Evolutionary conservation across 2,113 vertebrate species (phyloP).

Genomic region (Glaucomys volans): DNA sequence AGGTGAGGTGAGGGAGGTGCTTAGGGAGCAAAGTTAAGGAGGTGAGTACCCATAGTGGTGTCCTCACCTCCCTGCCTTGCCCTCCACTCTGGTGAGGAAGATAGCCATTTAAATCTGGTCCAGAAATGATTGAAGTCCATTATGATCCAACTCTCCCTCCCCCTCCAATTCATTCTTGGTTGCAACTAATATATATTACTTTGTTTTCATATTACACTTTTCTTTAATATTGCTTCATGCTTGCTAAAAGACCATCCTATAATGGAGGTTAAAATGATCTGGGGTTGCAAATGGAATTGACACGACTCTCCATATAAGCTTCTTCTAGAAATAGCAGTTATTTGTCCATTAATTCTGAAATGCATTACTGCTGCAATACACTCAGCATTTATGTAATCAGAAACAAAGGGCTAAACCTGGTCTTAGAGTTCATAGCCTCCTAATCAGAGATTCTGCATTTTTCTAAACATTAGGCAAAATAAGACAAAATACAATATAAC

Average conservation of each 20-base stretch:
- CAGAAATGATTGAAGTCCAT: background rate
- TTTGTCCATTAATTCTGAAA: constrained; percentile 49
- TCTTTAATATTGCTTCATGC: no score
- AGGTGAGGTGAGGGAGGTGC: no score
- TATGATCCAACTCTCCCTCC: background rate
- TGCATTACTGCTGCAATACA: background rate
- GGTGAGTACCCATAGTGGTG: background rate
- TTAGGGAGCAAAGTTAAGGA: background rate
- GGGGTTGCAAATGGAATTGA: background rate
- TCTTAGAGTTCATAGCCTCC: background rate
- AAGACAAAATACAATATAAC: background rate
- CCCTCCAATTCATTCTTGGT: background rate
- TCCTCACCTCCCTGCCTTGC: rapidly evolving
- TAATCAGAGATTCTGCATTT: background rate
- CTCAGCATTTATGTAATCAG: background rate
- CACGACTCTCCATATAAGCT: background rate
- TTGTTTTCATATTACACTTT: no score
- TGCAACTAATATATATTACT: background rate
- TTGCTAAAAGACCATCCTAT: background rate
- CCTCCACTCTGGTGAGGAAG: background rate
- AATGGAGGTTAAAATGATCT: constrained; percentile 6
- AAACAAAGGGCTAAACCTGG: background rate
- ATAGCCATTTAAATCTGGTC: background rate
- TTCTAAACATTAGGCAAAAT: background rate
- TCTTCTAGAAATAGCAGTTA: constrained; percentile 55